Conservation (phyloP, 2,797 vertebrate genomes). For the Anableps anableps region DNA sequence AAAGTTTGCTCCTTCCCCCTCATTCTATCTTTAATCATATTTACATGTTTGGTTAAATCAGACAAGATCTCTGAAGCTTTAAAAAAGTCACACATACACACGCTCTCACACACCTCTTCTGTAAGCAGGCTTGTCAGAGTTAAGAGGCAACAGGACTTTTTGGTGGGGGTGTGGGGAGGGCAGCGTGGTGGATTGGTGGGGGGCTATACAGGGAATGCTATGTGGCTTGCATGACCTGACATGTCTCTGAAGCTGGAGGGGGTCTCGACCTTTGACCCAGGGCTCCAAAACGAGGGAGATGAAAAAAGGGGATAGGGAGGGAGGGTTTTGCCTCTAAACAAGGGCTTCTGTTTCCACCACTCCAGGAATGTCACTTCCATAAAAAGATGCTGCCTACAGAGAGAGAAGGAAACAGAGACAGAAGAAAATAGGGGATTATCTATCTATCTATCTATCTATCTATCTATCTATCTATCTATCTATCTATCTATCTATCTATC, state of each 20-base stretch:
- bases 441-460: conserved; percentile 5
- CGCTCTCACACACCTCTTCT: conserved; percentile 69
- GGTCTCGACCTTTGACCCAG: conserved; percentile 83
- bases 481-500: conserved; percentile 37
- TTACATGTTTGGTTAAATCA: not conserved
- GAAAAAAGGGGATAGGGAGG: conserved; percentile 80
- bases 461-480: conserved; percentile 33
- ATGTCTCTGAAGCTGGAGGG: conserved; percentile 87
- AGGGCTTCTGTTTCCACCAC: conserved; percentile 84
- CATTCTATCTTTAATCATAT: not conserved
- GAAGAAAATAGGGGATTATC: not conserved
- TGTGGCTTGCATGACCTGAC: conserved; percentile 86
- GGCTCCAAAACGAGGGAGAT: conserved; percentile 85
- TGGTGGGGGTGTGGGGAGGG: conserved; percentile 47
- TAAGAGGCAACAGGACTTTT: conserved; percentile 67
- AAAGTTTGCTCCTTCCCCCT: not conserved
- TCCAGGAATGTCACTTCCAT: conserved; percentile 84
- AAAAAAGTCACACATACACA: conserved; percentile 51
- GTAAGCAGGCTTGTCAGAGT: conserved; percentile 64
- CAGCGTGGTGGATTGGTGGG: conserved; percentile 21
- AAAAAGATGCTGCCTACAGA: conserved; percentile 79
- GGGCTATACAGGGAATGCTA: conserved; percentile 82
- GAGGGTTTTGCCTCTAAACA: conserved; percentile 81
- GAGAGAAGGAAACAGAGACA: conserved; percentile 37
- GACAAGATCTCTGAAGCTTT: conserved; percentile 34